These are phyloP conservation scores for Lucifuga dentata DNA, from an alignment of 2,113 vertebrate genomes.

Conservation along the genomic window DNA sequence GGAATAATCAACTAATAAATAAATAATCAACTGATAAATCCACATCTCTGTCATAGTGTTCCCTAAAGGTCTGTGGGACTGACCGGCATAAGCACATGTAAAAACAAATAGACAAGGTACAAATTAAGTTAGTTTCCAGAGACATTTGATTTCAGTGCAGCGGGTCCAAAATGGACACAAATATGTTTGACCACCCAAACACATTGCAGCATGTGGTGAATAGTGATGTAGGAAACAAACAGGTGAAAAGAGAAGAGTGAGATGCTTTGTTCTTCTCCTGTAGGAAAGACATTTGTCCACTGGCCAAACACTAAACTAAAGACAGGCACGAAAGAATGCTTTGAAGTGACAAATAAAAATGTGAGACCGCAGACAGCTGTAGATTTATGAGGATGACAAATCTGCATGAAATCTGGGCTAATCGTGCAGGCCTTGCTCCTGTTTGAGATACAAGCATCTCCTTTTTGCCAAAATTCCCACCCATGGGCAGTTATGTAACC, in stretches of 20 bases:
- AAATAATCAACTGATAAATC: conserved; percentile 12
- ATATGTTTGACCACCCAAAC: conserved; percentile 13
- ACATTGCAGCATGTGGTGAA: conserved; percentile 10
- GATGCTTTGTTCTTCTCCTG: conserved; percentile 21
- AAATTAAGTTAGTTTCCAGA: background rate
- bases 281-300: conserved; percentile 58
- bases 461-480: conserved; percentile 56
- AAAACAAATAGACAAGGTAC: background rate
- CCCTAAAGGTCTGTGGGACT: background rate
- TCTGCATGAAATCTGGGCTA: conserved; percentile 82
- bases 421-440: conserved; percentile 72
- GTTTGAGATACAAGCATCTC: conserved; percentile 73
- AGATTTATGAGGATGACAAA: conserved; percentile 86
- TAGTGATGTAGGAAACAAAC: conserved; percentile 40
- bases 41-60: background rate
- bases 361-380: conserved; percentile 80
- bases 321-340: conserved; percentile 80
- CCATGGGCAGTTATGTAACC: conserved; percentile 51
- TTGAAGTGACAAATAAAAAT: conserved; percentile 85
- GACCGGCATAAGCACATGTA: background rate
- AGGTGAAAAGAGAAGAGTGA: conserved; percentile 36
- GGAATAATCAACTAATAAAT: conserved; percentile 1
- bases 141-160: background rate
- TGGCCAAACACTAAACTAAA: conserved; percentile 59
- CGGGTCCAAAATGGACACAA: background rate